These are phyloP conservation scores for Drosophila rellima DNA, from an alignment of 2,888 invertebrate species.

Conservation along the genomic window DNA sequence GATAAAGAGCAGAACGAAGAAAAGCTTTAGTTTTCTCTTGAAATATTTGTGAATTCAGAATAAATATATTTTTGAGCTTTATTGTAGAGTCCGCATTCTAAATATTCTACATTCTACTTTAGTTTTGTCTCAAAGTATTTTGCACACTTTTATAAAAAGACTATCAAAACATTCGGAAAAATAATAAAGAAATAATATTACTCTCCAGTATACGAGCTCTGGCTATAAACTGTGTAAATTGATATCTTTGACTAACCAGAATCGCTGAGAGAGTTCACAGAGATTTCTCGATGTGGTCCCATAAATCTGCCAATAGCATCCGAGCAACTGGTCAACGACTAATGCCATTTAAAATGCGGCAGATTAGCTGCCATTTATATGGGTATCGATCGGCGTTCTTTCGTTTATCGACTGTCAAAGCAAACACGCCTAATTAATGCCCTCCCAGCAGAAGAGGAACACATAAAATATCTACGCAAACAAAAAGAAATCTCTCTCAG, in stretches of 20 bases:
- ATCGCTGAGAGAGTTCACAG: constrained; percentile 46
- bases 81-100: not conserved
- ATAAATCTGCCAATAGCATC: constrained; percentile 63
- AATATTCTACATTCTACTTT: not conserved
- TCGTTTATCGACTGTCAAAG: constrained; percentile 52
- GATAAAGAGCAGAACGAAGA: not conserved
- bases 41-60: not conserved
- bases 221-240: constrained; percentile 48
- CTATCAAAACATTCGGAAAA: constrained; percentile 9
- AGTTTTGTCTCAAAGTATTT: not conserved
- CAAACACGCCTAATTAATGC: constrained; percentile 65
- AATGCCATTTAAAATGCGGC: constrained; percentile 67
- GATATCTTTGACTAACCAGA: constrained; percentile 49
- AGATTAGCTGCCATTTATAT: constrained; percentile 65
- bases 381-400: constrained; percentile 58
- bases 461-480: constrained; percentile 38
- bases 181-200: constrained; percentile 12
- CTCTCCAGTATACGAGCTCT: too few relatives aligned
- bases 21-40: not conserved
- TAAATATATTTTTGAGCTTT: not conserved
- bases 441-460: constrained; percentile 32
- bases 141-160: constrained; percentile 1
- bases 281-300: constrained; percentile 56
- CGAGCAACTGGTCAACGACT: constrained; percentile 41
- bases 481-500: constrained; percentile 57